phyloP scores from a whole-genome alignment of 2,113 vertebrate species.

The Enhydra lutris region DNA sequence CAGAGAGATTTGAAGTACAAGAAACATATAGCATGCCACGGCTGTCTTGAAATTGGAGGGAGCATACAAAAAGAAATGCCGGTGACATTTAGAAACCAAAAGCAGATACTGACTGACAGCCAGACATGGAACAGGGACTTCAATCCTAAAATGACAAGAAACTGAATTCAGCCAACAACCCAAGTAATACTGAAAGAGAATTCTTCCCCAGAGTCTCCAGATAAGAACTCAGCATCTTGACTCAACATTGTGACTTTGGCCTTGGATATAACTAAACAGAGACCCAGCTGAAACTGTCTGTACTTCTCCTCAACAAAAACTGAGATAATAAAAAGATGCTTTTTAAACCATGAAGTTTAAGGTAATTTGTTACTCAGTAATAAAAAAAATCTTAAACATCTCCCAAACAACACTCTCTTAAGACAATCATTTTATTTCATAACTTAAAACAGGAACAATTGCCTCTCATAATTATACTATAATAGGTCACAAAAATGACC shows the following conservation, averaged over 20 bases:
- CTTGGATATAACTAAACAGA: neutral
- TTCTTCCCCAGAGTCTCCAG: neutral
- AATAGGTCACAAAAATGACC: slow-evolving; percentile 64
- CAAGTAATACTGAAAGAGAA: neutral
- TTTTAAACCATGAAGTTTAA: neutral
- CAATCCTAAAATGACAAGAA: neutral
- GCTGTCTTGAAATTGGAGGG: neutral
- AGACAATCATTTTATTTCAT: slow-evolving; percentile 85
- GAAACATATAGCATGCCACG: neutral
- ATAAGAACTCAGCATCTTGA: neutral
- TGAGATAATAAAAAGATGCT: neutral
- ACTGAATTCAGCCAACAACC: neutral
- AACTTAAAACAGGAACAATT: slow-evolving; percentile 79
- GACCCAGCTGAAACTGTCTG: neutral
- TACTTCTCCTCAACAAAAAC: neutral
- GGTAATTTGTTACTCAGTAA: neutral
- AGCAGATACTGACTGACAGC: neutral
- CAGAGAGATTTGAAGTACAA: neutral
- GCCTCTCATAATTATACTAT: neutral
- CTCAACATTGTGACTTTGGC: neutral
- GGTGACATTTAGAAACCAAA: neutral
- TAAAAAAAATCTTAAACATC: neutral
- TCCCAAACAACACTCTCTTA: slow-evolving; percentile 68
- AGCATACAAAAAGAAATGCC: neutral
- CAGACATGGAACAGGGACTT: neutral